Conservation (phyloP, 2,113 vertebrate species). For the Jacana jacana region DNA sequence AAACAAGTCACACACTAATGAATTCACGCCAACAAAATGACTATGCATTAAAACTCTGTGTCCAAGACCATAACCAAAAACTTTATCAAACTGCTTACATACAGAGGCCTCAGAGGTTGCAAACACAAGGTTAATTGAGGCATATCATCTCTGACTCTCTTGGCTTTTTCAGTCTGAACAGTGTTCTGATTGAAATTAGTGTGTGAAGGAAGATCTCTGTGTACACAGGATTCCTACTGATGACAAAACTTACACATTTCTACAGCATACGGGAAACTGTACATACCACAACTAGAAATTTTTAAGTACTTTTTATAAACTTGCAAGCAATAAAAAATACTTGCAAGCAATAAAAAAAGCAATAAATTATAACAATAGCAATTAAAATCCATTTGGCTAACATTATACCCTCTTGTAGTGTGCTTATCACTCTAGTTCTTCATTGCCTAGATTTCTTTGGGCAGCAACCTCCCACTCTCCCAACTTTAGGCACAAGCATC, state of each 20-base stretch:
- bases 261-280: background rate
- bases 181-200: background rate
- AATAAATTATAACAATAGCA: background rate
- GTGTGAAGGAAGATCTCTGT: background rate
- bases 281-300: background rate
- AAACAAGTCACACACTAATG: background rate
- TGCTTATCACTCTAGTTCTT: background rate
- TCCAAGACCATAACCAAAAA: background rate
- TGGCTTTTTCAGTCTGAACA: background rate
- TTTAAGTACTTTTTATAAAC: background rate
- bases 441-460: background rate
- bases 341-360: background rate
- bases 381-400: background rate
- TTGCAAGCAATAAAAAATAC: background rate
- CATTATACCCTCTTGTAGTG: background rate
- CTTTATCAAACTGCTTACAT: background rate
- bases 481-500: background rate
- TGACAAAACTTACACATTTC: background rate
- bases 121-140: background rate
- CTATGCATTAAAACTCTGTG: rapidly evolving
- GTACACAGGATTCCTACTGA: background rate
- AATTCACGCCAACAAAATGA: background rate
- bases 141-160: rapidly evolving
- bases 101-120: background rate
- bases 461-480: background rate